These are phyloP conservation scores for Protomyctophum bolini DNA, from an alignment of 2,113 vertebrate species.

Conservation along the genomic window DNA sequence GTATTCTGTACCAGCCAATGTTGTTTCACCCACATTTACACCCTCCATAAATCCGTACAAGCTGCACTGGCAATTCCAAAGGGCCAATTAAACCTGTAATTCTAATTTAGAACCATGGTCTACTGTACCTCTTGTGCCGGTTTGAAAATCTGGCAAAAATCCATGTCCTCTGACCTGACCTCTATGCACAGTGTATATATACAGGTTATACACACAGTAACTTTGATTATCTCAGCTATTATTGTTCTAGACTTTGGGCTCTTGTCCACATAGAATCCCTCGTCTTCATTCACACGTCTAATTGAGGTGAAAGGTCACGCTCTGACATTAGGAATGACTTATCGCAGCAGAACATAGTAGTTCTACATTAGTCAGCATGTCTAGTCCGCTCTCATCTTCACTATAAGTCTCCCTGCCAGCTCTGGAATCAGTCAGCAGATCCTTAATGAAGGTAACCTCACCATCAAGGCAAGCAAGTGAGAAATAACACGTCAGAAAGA, in stretches of 20 bases:
- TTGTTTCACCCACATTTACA: not conserved
- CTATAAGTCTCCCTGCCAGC: not conserved
- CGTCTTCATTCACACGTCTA: slow-evolving; percentile 1
- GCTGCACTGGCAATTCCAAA: slow-evolving; percentile 9
- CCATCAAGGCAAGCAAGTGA: not conserved
- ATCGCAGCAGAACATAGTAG: not conserved
- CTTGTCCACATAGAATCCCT: not conserved
- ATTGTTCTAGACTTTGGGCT: not conserved
- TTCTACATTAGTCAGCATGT: not conserved
- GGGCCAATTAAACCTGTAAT: slow-evolving; percentile 32
- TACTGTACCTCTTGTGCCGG: slow-evolving; percentile 14
- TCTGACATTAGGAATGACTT: not conserved
- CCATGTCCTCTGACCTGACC: slow-evolving; percentile 7
- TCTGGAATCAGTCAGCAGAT: not conserved
- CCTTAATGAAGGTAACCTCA: slow-evolving; percentile 1
- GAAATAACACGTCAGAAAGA: not conserved
- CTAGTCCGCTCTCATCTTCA: not conserved
- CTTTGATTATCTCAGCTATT: slow-evolving; percentile 4
- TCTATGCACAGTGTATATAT: not conserved
- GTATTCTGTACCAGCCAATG: not conserved
- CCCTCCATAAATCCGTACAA: not conserved
- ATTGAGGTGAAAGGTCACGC: slow-evolving; percentile 3
- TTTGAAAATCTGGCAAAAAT: slow-evolving; percentile 23
- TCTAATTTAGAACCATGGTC: slow-evolving; percentile 50
- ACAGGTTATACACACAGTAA: too few relatives aligned